A percentile compares a stretch with the other conserved stretches of the same genome.
Conservation (phyloP, 2,113 vertebrate species). For the Gopherus evgoodei region DNA sequence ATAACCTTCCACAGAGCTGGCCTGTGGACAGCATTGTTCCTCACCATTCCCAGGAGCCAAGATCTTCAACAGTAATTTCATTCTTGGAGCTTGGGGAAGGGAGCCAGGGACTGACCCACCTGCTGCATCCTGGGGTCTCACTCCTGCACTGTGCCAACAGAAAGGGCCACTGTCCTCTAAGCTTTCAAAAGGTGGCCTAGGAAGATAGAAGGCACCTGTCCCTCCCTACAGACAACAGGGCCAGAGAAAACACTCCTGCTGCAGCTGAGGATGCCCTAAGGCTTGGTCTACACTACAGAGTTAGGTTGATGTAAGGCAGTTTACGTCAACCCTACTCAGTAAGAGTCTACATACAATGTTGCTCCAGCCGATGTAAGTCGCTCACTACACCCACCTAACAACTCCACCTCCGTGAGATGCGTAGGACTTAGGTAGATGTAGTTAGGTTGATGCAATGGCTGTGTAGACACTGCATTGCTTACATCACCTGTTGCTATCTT, state of each 20-base stretch:
- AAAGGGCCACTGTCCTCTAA: not conserved
- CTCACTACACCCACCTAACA: too few relatives aligned
- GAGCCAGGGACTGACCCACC: fast-evolving
- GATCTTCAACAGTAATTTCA: not conserved
- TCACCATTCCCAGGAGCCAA: not conserved
- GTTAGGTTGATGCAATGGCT: too few relatives aligned
- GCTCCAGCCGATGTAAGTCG: too few relatives aligned
- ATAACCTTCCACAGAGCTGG: not conserved
- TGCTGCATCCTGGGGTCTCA: not conserved
- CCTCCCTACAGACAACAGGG: not conserved
- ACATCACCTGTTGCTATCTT: too few relatives aligned
- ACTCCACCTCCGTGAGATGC: too few relatives aligned
- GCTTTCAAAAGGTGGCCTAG: not conserved
- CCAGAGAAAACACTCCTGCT: not conserved
- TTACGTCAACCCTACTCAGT: too few relatives aligned
- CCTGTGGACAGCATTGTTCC: not conserved
- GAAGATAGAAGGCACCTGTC: not conserved
- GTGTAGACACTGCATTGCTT: too few relatives aligned
- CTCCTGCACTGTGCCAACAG: not conserved
- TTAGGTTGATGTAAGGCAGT: too few relatives aligned
- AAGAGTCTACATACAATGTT: too few relatives aligned
- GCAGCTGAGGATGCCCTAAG: not conserved
- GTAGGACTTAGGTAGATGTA: too few relatives aligned
- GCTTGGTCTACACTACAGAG: too few relatives aligned
- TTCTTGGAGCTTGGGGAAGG: not conserved